phyloP scores from a whole-genome alignment of 2,888 invertebrate genomes.

The Stenodema calcarata region DNA sequence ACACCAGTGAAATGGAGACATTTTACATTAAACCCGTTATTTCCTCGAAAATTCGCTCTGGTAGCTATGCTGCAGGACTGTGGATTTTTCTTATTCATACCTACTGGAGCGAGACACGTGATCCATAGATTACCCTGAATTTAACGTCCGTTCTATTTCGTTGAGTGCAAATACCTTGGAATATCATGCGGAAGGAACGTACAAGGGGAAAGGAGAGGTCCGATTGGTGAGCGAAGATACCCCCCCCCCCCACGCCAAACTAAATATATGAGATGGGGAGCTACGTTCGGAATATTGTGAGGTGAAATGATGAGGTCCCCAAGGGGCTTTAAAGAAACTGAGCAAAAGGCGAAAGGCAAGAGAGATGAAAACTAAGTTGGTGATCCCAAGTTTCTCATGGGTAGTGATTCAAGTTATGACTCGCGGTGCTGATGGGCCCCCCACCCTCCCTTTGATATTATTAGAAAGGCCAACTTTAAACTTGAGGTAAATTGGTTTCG shows the following conservation, averaged over 20 bases:
- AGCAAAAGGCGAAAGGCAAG: not conserved
- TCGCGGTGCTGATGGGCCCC: slow-evolving; percentile 6
- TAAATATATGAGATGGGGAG: slow-evolving; percentile 5
- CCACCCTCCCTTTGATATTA: slow-evolving; percentile 18
- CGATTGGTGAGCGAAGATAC: slow-evolving; percentile 14
- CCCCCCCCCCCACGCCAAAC: not conserved
- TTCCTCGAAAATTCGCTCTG: too few relatives aligned
- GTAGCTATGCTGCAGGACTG: too few relatives aligned
- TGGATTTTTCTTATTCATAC: too few relatives aligned
- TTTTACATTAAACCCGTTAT: too few relatives aligned
- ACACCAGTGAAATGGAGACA: too few relatives aligned
- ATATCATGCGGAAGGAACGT: not conserved
- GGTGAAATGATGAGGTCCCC: slow-evolving; percentile 33
- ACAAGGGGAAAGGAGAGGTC: not conserved
- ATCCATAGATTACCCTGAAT: too few relatives aligned
- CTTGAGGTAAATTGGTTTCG: slow-evolving; percentile 16
- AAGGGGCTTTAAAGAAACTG: slow-evolving; percentile 34
- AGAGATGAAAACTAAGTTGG: slow-evolving; percentile 19
- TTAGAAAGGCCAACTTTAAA: slow-evolving; percentile 20
- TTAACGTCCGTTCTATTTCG: not conserved
- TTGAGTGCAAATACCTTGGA: not conserved
- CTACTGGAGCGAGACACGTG: too few relatives aligned
- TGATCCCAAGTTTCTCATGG: slow-evolving; percentile 38
- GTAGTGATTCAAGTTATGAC: slow-evolving; percentile 34
- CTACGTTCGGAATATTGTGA: not conserved